A percentile compares a stretch with the other conserved stretches of the same genome.
These are phyloP conservation scores for Stenodema calcarata DNA, from an alignment of 2,888 invertebrate genomes.

Conservation along the genomic window DNA sequence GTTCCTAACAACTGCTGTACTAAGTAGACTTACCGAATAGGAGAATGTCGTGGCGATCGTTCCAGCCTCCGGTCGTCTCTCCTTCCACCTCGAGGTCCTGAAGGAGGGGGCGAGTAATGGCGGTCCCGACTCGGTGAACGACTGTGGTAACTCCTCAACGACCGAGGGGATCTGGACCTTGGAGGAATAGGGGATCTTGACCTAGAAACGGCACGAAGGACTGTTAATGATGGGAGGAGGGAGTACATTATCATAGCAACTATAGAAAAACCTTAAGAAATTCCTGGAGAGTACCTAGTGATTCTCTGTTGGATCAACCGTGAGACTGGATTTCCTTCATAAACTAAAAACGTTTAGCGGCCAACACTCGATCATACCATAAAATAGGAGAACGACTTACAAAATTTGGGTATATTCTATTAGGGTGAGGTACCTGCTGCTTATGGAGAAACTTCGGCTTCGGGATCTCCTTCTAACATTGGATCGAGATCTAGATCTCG, in stretches of 20 bases:
- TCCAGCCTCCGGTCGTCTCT: constrained; percentile 27
- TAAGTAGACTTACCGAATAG: constrained; percentile 34
- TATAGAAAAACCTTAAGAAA: too few species aligned
- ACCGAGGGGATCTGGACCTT: constrained; percentile 20
- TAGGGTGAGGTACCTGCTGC: constrained; percentile 31
- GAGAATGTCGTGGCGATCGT: constrained; percentile 44
- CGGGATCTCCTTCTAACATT: constrained; percentile 34
- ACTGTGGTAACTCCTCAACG: constrained; percentile 38
- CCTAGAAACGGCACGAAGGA: neutral
- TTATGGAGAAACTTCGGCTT: constrained; percentile 47
- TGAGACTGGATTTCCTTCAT: too few species aligned
- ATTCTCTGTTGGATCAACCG: too few species aligned
- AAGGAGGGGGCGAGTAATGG: constrained; percentile 17
- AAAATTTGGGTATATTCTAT: too few species aligned
- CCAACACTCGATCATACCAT: too few species aligned
- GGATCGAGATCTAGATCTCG: constrained; percentile 45
- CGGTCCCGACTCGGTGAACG: constrained; percentile 49
- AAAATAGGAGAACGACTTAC: too few species aligned
- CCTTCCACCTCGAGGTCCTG: neutral
- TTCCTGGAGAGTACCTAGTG: too few species aligned
- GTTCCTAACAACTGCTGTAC: too few species aligned
- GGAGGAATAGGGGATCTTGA: constrained; percentile 44
- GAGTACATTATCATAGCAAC: too few species aligned
- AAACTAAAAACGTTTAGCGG: too few species aligned
- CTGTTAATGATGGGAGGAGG: neutral